Base-by-base conservation (phyloP, 2,113 vertebrate species). In the Scatophagus argus region DNA sequence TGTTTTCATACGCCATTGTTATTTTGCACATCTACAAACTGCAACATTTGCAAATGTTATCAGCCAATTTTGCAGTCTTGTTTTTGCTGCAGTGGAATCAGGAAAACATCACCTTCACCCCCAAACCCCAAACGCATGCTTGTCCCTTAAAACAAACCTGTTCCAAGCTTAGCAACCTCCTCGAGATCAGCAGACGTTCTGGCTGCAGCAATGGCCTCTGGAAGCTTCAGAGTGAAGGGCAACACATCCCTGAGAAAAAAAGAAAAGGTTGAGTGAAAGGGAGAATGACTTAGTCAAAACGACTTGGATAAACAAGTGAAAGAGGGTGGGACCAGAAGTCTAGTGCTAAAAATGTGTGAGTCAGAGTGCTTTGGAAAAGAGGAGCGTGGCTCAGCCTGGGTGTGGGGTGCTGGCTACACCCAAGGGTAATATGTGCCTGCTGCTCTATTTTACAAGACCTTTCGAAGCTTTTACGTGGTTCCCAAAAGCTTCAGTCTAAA, bases 181-280 rank as follows among this genome's bases (percentile, higher is more conserved):
- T 97, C 96, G 13, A 98, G 96, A 52, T 97, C 95, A 68, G 93
- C 89, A 80, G 96, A 95, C 0, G 95, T 96, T 84, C 93, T 96
- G 83, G 98, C 96, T 87, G 94, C 80, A 75, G 95, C 82, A 64
- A 99, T 95, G 68, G 94, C 94, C 74, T 95, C 94, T 39, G 97
- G 97, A 64, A 99, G 91, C 91, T 96, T 97, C 93, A 99, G 92
- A 19, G 96, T 96, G 86, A 97, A 97, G 0, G 98, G 98, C 77
- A 99, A 92, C 77, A 99, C 97, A 39, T 99, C 98, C 87, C 98
- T 99, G 47, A 62, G 64, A 54, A 25, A 93, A 78, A 36, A 25
- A 58, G 12, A 62, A 39, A 58, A 23, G 2, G 13, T 23, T 0
- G 11, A 11, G 1, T 60, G 44, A 85, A 19, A 44, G 27, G 4